Evolutionary conservation across 2,888 invertebrate genomes (phyloP).

Genomic region (Eilema griseolum): DNA sequence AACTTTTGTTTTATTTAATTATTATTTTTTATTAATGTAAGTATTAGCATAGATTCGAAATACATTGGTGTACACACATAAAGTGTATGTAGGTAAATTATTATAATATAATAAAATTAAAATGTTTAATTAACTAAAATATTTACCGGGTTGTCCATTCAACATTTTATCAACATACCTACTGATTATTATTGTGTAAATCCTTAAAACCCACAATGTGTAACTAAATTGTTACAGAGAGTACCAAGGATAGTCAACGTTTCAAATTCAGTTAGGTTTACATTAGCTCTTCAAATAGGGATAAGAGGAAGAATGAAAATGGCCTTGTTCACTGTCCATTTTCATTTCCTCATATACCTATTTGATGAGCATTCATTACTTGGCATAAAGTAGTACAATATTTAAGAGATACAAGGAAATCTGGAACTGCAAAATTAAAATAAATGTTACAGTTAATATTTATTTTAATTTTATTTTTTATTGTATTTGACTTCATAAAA

Average conservation of each 20-base stretch:
- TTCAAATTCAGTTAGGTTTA: slow-evolving; percentile 33
- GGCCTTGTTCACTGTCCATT: slow-evolving; percentile 6
- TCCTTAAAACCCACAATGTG: not conserved
- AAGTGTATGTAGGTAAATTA: too few relatives aligned
- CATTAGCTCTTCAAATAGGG: slow-evolving; percentile 42
- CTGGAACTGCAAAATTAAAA: not conserved
- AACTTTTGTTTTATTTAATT: too few relatives aligned
- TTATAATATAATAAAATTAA: too few relatives aligned
- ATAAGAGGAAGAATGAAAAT: slow-evolving; percentile 43
- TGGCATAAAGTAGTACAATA: slow-evolving; percentile 11
- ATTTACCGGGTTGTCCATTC: too few relatives aligned
- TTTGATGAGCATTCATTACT: too few relatives aligned
- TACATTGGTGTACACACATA: too few relatives aligned
- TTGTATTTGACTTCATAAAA: not conserved
- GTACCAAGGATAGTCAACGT: slow-evolving; percentile 14
- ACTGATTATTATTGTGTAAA: not conserved
- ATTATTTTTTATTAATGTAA: too few relatives aligned
- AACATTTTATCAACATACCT: not conserved
- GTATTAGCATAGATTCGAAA: too few relatives aligned
- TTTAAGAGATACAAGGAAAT: not conserved
- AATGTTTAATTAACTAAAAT: too few relatives aligned
- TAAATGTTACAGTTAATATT: too few relatives aligned
- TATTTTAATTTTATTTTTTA: too few relatives aligned
- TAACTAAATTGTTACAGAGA: not conserved
- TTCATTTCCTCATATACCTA: too few relatives aligned